phyloP scores from a whole-genome alignment of 2,113 vertebrate genomes.

The Sphaerodactylus townsendi region DNA sequence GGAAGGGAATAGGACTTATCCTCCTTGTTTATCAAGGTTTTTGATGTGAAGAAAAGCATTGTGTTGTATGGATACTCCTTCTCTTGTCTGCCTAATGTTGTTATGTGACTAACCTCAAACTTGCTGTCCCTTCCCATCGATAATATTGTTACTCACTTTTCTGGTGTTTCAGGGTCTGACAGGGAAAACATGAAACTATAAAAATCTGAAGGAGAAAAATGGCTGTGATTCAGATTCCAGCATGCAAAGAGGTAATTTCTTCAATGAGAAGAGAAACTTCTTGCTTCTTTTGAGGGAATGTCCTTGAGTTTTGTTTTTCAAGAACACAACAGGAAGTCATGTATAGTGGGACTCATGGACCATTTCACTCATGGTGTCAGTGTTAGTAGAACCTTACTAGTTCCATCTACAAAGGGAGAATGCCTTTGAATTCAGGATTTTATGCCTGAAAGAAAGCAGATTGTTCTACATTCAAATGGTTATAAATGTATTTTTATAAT shows the following conservation, averaged over 20 bases:
- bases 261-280: background rate
- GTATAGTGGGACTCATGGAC: background rate
- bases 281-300: background rate
- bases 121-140: background rate
- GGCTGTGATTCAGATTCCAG: background rate
- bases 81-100: background rate
- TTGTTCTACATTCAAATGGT: conserved; percentile 2
- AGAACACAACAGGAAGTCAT: background rate
- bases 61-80: background rate
- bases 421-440: background rate
- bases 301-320: background rate
- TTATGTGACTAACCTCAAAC: background rate
- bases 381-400: background rate
- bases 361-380: background rate
- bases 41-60: background rate
- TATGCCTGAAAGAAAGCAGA: conserved; percentile 20
- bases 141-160: background rate
- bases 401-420: background rate
- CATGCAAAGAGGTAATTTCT: background rate
- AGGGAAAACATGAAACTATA: background rate
- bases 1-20: no score
- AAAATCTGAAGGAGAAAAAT: background rate
- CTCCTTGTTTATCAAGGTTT: background rate
- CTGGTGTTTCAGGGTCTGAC: background rate
- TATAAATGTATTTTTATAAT: background rate